Evolutionary conservation across 1,140 invertebrate genomes (phyloP), one percentile per base, ranked within the genome.

Genomic region (Carcinoscorpius rotundicauda): DNA sequence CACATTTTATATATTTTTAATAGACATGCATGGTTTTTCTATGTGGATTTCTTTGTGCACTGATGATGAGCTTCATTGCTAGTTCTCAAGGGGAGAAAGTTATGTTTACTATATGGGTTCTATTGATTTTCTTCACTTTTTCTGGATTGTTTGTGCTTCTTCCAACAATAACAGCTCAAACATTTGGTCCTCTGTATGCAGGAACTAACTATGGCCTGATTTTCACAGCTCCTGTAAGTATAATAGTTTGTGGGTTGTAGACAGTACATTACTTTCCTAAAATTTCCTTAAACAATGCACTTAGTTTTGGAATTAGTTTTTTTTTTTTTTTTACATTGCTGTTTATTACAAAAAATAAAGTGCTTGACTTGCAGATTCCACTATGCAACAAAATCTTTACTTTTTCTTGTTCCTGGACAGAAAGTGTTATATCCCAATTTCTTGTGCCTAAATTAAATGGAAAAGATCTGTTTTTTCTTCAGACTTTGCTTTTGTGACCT

Each of bases 141-240:
- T 74, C 72, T 62, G 75, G 72, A 58, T 72, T 68, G 9, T 76
- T 75, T 68, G 73, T 72, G 6, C 63, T 76, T 48, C 66, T 76
- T 62, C 72, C 74, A 49, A 74, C 72, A 50, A 73, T 68, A 10
- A 68, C 66, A 6, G 72, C 73, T 50, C 68, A 73, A 50, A 65
- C 71, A 6, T 76, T 74, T 67, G 75, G 75, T 11, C 58, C 68
- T 4, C 64, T 63, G 52, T 64, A 75, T 61, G 68, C 69, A 58
- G 71, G 69, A 11, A 66, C 69, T 6, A 74, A 72, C 63, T 75
- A 74, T 65, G 73, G 73, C 3, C 58, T 75, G 4, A 63, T 75
- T 6, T 75, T 74, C 59, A 73, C 69, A 11, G 70, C 65, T 61
- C 71, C 70, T 64, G 73, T 74, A 71, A 8, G 64, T 55, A 6